These are phyloP conservation scores for Silvanus unidentatus DNA, from an alignment of 2,888 invertebrate genomes.

Conservation along the genomic window DNA sequence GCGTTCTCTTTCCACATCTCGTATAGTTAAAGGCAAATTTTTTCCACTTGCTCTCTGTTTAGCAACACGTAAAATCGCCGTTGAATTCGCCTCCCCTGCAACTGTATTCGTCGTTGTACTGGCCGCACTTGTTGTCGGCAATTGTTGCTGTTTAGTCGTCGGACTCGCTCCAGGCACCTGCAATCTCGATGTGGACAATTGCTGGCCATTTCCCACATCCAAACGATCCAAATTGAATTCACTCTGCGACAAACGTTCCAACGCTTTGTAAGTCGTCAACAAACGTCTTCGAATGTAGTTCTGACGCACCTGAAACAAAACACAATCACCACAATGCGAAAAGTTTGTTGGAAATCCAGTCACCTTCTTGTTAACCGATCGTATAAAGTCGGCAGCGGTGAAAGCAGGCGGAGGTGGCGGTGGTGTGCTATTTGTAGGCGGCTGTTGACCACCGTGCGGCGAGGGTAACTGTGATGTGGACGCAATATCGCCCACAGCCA, in stretches of 20 bases:
- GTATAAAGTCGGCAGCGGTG: slow-evolving; percentile 61
- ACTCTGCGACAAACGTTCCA: slow-evolving; percentile 77
- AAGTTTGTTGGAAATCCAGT: not conserved
- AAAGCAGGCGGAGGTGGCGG: slow-evolving; percentile 52
- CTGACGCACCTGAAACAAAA: slow-evolving; percentile 59
- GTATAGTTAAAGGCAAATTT: slow-evolving; percentile 18
- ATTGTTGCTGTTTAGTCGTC: slow-evolving; percentile 34
- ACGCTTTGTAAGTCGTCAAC: slow-evolving; percentile 72
- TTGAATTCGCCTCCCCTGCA: slow-evolving; percentile 15
- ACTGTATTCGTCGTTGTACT: not conserved
- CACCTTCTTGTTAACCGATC: slow-evolving; percentile 76
- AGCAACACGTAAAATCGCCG: slow-evolving; percentile 42
- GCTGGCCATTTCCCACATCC: slow-evolving; percentile 54
- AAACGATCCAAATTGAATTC: slow-evolving; percentile 74
- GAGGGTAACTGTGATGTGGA: slow-evolving; percentile 77
- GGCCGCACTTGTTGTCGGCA: slow-evolving; percentile 39
- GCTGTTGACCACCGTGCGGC: slow-evolving; percentile 61
- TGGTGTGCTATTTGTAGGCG: slow-evolving; percentile 28
- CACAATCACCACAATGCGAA: not conserved
- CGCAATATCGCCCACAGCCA: slow-evolving; percentile 71
- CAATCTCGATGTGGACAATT: slow-evolving; percentile 24
- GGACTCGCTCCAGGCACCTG: slow-evolving; percentile 35
- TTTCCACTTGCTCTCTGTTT: slow-evolving; percentile 55
- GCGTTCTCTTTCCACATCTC: slow-evolving; percentile 1
- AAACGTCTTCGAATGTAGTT: slow-evolving; percentile 73